Conservation (phyloP, 2,797 vertebrate genomes). For the Schizopygopsis malacanthus region DNA sequence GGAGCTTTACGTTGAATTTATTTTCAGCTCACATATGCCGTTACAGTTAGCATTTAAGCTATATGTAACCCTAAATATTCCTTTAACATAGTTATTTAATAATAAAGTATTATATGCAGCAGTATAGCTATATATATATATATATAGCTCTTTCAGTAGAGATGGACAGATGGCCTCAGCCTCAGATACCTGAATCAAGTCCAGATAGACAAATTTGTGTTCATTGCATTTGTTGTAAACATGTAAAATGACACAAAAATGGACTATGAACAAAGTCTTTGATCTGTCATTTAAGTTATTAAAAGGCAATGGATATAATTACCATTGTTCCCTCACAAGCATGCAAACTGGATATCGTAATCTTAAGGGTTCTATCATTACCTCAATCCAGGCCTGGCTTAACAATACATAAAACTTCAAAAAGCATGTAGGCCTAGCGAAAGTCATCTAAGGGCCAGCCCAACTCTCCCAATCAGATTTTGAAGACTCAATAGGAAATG, state of each 20-base stretch:
- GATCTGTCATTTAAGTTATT: constrained; percentile 10
- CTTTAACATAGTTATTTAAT: neutral
- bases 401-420: constrained; percentile 29
- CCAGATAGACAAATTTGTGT: constrained; percentile 46
- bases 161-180: constrained; percentile 56
- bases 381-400: constrained; percentile 13
- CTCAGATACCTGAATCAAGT: constrained; percentile 47
- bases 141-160: constrained; percentile 19
- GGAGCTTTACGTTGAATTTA: too few species aligned
- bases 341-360: constrained; percentile 26
- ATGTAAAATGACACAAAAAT: constrained; percentile 23
- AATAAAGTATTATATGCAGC: neutral
- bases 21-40: neutral
- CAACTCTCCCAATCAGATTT: constrained; percentile 31
- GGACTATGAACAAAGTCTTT: neutral
- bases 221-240: constrained; percentile 48
- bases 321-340: neutral
- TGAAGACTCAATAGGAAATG: constrained; percentile 30
- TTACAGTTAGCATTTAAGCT: neutral
- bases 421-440: constrained; percentile 17
- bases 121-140: neutral
- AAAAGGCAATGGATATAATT: constrained; percentile 18
- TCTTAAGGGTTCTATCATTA: constrained; percentile 12
- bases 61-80: neutral
- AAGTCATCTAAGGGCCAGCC: constrained; percentile 2